Evolutionary conservation across 1,140 invertebrate species (phyloP), one percentile per base, ranked within the genome.

Genomic region (Hycleus phaleratus): DNA sequence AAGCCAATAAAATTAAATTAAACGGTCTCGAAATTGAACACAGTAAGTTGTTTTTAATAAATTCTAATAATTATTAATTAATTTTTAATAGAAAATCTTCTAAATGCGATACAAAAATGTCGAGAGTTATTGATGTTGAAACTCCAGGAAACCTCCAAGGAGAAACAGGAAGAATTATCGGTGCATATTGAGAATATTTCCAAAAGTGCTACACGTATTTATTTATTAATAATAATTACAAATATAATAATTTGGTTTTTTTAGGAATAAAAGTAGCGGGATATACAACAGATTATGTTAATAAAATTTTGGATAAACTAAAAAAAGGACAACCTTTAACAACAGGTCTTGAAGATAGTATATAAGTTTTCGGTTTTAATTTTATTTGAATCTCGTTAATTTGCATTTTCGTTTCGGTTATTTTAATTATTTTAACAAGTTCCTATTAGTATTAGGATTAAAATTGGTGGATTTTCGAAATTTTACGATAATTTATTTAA

Each of bases 1-100:
- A 95, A 75, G 92, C 92, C 3, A 95, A 95, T 69, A 95, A 95
- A 76, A 85, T 98, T 38, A 98, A 98, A 78, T 77, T 97, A 2
- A 89, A 85, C 74, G 95, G 95, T 26, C 77, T 98, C 47, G 91
- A 97, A 78, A 81, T 85, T 70, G 95, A 98, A 78, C 95, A 97
- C 72, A 90, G 92, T 95, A 80, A 85, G 86, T 84, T 11, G 2
- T 32, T 3, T 45, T 18, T 18, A n/a, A 10, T 40, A 11, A 18
- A 5, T 45, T 25, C 46, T 39, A 11, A 32, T 26, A 54, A n/a
- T 39, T 26, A 52, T 59, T 46, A 24, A 26, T 18, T 18, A 18
- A 18, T 26, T 56, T 56, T 11, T 59, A 7, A 32, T 18, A 89
- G 86, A 78, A 71, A 78, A 81, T 55, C 74, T 88, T 32, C 79